Evolutionary conservation across 2,797 vertebrate genomes (phyloP), one percentile per base, ranked within the genome.

Genomic region (Apodemus agrarius): DNA sequence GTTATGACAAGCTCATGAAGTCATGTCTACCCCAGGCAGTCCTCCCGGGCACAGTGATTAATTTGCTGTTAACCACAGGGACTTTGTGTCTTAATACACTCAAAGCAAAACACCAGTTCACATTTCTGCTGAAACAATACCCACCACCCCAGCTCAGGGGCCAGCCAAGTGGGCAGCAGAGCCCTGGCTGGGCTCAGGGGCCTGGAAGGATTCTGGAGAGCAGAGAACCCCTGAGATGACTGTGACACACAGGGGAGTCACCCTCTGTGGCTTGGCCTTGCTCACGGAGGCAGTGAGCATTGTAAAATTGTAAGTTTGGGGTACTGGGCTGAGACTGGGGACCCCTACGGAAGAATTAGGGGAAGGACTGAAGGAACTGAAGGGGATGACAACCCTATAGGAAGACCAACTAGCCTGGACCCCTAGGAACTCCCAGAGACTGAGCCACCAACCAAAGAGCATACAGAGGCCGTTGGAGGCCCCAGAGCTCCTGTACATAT

Each of bases 61-160:
- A 99, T 99, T 99, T 98, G 97, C 98, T 98, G 98, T 90, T 95
- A 98, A 85, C 97, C 97, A 92, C 97, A 72, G 76, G 95, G 96
- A 85, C 95, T 97, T 97, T 83, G 94, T 83, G 94, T 72, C 95
- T 95, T 98, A 98, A 98, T 97, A 95, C 98, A 98, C 96, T 98
- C 98, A 94, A 97, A 97, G 91, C 61, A 97, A 97, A 97, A 96
- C 40, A 57, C 93, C 95, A 90, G 96, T 96, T 98, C 95, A 93
- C 76, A 54, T 94, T 96, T 90, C 92, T 69, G 52, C 54, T 0
- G 16, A 96, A 95, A 98, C 98, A 98, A 98, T 98, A 90, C 88
- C 94, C 93, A 93, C 90, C 94, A 43, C 81, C 89, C 76, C 93
- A 82, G 75, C 14, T 65, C 85, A 89, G 95, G 75, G 72, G 76